phyloP scores from a whole-genome alignment of 2,797 vertebrate species.

The Acanthis flammea region DNA sequence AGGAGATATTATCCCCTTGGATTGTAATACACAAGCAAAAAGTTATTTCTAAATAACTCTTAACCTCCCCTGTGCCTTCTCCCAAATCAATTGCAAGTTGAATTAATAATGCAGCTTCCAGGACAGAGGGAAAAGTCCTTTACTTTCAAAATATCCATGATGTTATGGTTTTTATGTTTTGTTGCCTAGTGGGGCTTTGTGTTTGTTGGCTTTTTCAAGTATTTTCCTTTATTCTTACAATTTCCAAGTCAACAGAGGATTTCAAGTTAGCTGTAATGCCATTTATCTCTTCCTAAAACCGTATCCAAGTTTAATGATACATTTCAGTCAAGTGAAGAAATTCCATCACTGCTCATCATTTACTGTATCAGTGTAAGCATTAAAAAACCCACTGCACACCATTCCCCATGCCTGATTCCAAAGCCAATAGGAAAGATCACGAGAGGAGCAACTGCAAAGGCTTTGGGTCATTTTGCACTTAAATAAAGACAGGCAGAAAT shows the following conservation, averaged over 20 bases:
- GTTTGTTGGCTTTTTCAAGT: background rate
- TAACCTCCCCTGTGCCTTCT: background rate
- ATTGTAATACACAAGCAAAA: background rate
- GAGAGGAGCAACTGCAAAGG: background rate
- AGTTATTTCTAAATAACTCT: background rate
- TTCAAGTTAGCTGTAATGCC: background rate
- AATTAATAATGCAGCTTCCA: background rate
- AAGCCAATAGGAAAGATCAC: background rate
- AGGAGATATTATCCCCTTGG: background rate
- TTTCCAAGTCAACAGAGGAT: constrained; percentile 20
- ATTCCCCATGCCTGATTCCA: background rate
- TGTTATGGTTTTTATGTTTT: background rate
- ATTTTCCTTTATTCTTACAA: background rate
- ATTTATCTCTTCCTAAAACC: background rate
- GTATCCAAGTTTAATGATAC: background rate
- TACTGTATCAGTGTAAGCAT: background rate
- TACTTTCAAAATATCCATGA: background rate
- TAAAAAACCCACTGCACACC: background rate
- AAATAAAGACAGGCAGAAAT: background rate
- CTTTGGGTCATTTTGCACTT: background rate
- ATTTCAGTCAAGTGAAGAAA: constrained; percentile 1
- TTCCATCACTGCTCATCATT: background rate
- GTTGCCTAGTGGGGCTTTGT: background rate
- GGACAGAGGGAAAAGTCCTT: background rate
- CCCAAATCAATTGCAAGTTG: background rate